Evolutionary conservation across 1,140 invertebrate genomes (phyloP).

Genomic region (Calliphora vicina): DNA sequence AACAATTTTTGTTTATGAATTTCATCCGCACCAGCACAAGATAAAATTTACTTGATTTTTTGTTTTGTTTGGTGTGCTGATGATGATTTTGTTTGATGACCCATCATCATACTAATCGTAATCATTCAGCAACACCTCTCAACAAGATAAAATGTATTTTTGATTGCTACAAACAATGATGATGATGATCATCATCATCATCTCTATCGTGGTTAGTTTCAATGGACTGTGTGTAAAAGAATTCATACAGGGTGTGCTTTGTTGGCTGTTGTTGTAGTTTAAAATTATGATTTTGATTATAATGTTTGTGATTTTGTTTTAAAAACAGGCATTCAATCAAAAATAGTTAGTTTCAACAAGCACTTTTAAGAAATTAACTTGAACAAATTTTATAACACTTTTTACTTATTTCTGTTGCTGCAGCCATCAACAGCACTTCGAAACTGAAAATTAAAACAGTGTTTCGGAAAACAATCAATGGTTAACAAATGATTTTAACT

Average conservation of each 20-base stretch:
- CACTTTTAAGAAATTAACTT: conserved; percentile 54
- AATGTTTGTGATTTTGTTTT: background rate
- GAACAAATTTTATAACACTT: conserved; percentile 64
- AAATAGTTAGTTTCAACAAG: background rate
- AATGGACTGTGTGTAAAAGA: background rate
- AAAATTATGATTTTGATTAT: conserved; percentile 8
- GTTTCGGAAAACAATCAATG: background rate
- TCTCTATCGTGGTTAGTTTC: background rate
- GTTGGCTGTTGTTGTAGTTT: background rate
- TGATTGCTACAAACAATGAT: conserved; percentile 30
- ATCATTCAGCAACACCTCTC: conserved; percentile 21
- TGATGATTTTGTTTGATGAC: conserved; percentile 8
- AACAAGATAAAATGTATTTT: conserved; percentile 30
- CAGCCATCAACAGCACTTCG: background rate
- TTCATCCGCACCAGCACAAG: background rate
- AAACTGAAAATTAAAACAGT: background rate
- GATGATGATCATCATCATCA: background rate
- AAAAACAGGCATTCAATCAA: background rate
- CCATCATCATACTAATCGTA: conserved; percentile 27
- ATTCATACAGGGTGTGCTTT: background rate
- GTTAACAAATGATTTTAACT: background rate
- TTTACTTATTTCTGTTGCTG: conserved; percentile 44
- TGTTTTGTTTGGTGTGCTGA: background rate
- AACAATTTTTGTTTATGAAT: conserved; percentile 6
- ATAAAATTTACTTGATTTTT: background rate